Conservation (phyloP, 2,113 vertebrate species). For the Cebus imitator region DNA sequence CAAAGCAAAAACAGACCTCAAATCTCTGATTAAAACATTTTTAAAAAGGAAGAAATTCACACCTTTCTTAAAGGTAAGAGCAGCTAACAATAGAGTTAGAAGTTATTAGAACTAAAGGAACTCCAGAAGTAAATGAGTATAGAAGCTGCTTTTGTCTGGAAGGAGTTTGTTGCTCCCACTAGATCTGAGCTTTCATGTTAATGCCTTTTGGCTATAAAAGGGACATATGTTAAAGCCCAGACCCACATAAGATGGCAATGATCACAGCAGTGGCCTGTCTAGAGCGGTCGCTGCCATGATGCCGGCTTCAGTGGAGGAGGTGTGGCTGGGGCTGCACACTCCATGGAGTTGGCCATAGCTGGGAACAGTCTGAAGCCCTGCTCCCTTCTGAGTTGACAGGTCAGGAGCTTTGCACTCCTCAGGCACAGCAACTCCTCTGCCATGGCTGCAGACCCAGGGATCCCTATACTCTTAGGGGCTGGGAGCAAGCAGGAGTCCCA, state of each 20-base stretch:
- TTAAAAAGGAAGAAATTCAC: not conserved
- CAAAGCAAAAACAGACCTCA: not conserved
- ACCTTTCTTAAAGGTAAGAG: not conserved
- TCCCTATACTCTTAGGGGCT: too few species aligned
- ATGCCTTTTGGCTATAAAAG: not conserved
- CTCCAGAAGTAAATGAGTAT: not conserved
- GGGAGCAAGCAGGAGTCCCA: too few species aligned
- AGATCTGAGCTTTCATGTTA: not conserved
- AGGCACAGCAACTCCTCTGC: too few species aligned
- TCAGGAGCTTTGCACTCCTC: too few species aligned
- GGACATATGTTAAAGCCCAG: not conserved
- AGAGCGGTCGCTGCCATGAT: too few species aligned
- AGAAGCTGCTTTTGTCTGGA: not conserved
- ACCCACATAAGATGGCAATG: not conserved
- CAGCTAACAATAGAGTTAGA: not conserved
- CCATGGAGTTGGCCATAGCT: too few species aligned
- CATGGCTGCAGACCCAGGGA: too few species aligned
- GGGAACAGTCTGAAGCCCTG: too few species aligned
- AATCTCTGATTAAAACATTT: not conserved
- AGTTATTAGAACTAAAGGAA: not conserved
- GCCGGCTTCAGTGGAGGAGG: too few species aligned
- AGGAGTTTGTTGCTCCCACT: not conserved
- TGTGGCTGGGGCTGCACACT: too few species aligned
- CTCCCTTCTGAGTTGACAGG: too few species aligned
- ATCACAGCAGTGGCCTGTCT: too few species aligned